A percentile compares a stretch with the other conserved stretches of the same genome.
Evolutionary conservation across 1,140 invertebrate genomes (phyloP).

Genomic region (Trachymyrmex septentrionalis): DNA sequence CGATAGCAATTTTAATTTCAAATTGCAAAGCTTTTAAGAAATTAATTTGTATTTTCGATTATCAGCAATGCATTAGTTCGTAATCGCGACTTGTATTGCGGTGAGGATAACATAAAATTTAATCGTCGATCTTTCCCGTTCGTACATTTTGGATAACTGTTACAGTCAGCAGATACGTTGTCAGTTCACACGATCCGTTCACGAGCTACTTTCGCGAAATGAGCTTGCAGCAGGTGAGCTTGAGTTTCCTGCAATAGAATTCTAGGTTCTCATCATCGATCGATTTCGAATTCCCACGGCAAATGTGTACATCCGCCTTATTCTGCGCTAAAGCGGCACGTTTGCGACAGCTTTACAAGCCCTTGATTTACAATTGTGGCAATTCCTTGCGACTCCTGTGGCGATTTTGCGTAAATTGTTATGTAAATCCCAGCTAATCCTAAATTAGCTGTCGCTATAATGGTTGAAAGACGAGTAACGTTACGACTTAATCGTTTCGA

Average conservation of each 20-base stretch:
- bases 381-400: neutral
- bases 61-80: neutral
- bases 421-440: neutral
- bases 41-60: slow-evolving; percentile 60
- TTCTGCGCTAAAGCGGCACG: slow-evolving; percentile 12
- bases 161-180: slow-evolving; percentile 60
- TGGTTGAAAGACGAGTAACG: neutral
- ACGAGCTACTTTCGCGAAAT: slow-evolving; percentile 71
- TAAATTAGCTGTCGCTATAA: neutral
- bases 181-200: slow-evolving; percentile 61
- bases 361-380: neutral
- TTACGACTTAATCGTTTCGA: neutral
- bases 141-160: slow-evolving; percentile 44
- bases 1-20: neutral
- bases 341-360: slow-evolving; percentile 4
- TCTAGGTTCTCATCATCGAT: slow-evolving; percentile 6
- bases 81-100: neutral
- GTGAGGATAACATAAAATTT: slow-evolving; percentile 83
- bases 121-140: slow-evolving; percentile 75
- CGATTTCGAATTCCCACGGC: slow-evolving; percentile 32
- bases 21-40: neutral
- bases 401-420: neutral
- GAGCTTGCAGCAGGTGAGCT: slow-evolving; percentile 69
- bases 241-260: slow-evolving; percentile 17
- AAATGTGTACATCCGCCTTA: neutral